phyloP scores from a whole-genome alignment of 2,113 vertebrate species.

The Nasalis larvatus region DNA sequence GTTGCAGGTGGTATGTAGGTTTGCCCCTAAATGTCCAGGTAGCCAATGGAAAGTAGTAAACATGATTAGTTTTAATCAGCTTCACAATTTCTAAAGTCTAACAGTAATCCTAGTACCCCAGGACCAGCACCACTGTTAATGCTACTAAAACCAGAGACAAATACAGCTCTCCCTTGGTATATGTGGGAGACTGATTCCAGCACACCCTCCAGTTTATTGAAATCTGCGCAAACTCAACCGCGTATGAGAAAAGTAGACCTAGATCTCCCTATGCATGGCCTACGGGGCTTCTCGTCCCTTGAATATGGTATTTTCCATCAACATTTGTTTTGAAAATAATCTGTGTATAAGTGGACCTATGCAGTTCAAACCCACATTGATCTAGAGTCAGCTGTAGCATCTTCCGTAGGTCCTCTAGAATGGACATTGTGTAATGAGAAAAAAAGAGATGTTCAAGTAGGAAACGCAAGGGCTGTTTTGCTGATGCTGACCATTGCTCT shows the following conservation, averaged over 20 bases:
- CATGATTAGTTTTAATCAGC: not conserved
- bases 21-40: not conserved
- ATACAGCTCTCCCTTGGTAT: not conserved
- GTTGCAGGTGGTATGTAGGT: not conserved
- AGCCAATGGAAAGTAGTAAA: not conserved
- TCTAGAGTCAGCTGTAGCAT: not conserved
- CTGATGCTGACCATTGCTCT: not conserved
- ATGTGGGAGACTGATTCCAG: not conserved
- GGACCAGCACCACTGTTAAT: not conserved
- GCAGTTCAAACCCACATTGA: not conserved
- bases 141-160: not conserved
- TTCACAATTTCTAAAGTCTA: not conserved
- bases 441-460: not conserved
- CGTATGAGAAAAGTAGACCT: not conserved
- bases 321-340: not conserved
- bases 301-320: not conserved
- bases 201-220: not conserved
- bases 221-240: not conserved
- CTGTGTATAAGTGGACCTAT: not conserved
- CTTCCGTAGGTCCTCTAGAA: not conserved
- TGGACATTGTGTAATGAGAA: fast-evolving
- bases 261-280: not conserved
- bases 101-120: not conserved
- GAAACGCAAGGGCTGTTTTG: not conserved
- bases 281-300: not conserved